Percentiles rank a stretch among this genome's conserved stretches.
These are phyloP conservation scores for Cantharis rustica DNA, from an alignment of 2,888 invertebrate genomes.

Conservation along the genomic window DNA sequence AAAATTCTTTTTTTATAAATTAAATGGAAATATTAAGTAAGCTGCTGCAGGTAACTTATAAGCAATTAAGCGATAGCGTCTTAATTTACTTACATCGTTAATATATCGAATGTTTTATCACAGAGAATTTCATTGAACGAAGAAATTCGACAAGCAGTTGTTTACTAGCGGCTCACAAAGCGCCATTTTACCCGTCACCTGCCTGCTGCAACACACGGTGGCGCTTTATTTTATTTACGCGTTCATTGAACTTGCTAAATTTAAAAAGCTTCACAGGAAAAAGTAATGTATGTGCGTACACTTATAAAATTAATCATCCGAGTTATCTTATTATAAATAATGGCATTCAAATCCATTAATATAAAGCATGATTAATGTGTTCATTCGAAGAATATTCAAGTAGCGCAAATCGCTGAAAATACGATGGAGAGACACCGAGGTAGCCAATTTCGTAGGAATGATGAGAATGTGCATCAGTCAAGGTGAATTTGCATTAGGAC, in stretches of 20 bases:
- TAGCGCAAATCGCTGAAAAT: neutral
- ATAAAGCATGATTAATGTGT: neutral
- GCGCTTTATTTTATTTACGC: neutral
- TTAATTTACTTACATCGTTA: neutral
- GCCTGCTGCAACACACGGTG: slow-evolving; percentile 15
- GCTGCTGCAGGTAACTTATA: neutral
- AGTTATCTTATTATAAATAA: neutral
- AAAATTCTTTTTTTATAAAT: neutral
- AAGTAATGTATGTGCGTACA: neutral
- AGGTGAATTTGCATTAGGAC: neutral
- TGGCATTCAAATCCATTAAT: neutral
- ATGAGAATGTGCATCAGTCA: neutral
- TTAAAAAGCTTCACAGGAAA: neutral
- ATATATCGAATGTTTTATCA: neutral
- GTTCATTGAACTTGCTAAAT: slow-evolving; percentile 1
- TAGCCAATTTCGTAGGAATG: neutral
- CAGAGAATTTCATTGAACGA: neutral
- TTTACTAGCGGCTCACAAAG: neutral
- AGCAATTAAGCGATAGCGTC: neutral
- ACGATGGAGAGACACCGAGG: neutral
- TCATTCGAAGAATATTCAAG: neutral
- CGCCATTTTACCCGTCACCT: slow-evolving; percentile 30
- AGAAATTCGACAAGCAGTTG: neutral
- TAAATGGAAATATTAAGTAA: neutral
- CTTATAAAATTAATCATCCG: neutral